Evolutionary conservation across 2,888 invertebrate genomes (phyloP).

Genomic region (Parochlus steinenii): DNA sequence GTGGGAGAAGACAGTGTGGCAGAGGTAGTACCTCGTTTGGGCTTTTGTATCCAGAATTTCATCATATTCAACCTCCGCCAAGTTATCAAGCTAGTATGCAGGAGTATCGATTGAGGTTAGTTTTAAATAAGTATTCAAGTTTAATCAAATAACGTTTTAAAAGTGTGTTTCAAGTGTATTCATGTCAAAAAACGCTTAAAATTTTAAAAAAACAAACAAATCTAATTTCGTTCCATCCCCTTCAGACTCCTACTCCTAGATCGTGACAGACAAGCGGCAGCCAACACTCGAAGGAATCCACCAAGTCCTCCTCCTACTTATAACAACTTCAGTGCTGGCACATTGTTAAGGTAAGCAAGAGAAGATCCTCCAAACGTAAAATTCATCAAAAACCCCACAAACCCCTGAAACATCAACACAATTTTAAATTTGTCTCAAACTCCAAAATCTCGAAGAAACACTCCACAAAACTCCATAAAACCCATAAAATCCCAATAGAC

Average conservation of each 20-base stretch:
- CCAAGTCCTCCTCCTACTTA: conserved; percentile 75
- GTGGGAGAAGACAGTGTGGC: conserved; percentile 49
- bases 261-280: conserved; percentile 36
- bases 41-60: conserved; percentile 93
- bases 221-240: conserved; percentile 18
- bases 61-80: conserved; percentile 89
- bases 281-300: conserved; percentile 33
- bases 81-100: conserved; percentile 97
- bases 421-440: neutral
- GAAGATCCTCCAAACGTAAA: too few species aligned
- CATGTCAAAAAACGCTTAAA: too few species aligned
- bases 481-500: neutral
- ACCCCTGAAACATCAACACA: conserved; percentile 1
- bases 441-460: neutral
- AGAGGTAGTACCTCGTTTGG: conserved; percentile 81
- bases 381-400: too few species aligned
- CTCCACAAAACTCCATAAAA: neutral
- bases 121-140: too few species aligned
- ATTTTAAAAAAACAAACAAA: too few species aligned
- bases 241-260: conserved; percentile 68
- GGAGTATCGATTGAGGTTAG: conserved; percentile 68
- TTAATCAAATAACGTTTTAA: neutral
- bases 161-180: conserved; percentile 2
- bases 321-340: conserved; percentile 79
- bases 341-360: conserved; percentile 58